Evolutionary conservation across 2,797 vertebrate species (phyloP).

Genomic region (Girardinus metallicus): DNA sequence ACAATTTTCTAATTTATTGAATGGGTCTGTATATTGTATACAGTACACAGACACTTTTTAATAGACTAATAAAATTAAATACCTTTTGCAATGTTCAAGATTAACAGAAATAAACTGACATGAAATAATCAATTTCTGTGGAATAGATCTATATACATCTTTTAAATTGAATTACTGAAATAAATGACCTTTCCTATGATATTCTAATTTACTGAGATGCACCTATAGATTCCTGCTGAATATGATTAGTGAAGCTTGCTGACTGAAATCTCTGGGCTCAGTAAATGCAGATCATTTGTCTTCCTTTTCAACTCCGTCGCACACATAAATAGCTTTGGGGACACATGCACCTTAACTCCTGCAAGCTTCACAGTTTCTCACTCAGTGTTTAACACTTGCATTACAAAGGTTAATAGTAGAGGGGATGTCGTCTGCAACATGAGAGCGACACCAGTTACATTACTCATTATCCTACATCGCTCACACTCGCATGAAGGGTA

Average conservation of each 20-base stretch:
- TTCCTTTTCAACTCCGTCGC: slow-evolving; percentile 52
- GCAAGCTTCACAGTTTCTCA: slow-evolving; percentile 22
- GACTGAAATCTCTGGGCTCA: slow-evolving; percentile 55
- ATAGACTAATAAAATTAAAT: not conserved
- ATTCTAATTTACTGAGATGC: slow-evolving; percentile 3
- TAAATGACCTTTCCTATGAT: not conserved
- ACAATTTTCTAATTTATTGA: too few species aligned
- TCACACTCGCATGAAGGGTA: slow-evolving; percentile 10
- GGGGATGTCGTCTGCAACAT: slow-evolving; percentile 22
- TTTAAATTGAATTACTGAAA: not conserved
- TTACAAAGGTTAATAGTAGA: slow-evolving; percentile 21
- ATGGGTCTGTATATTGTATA: not conserved
- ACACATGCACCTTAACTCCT: slow-evolving; percentile 20
- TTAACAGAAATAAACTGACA: not conserved
- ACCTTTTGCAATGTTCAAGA: not conserved
- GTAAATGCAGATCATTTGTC: slow-evolving; percentile 55
- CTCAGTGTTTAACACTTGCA: slow-evolving; percentile 26
- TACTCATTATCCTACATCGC: slow-evolving; percentile 17
- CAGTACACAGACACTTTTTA: not conserved
- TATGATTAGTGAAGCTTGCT: slow-evolving; percentile 42
- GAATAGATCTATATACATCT: not conserved
- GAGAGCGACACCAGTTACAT: slow-evolving; percentile 29
- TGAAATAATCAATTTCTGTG: not conserved
- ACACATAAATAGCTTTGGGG: slow-evolving; percentile 12
- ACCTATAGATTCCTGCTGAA: slow-evolving; percentile 1